Percentiles rank a stretch among this genome's conserved stretches.
Evolutionary conservation across 2,113 vertebrate genomes (phyloP).

Genomic region (Pomatostomus ruficeps): DNA sequence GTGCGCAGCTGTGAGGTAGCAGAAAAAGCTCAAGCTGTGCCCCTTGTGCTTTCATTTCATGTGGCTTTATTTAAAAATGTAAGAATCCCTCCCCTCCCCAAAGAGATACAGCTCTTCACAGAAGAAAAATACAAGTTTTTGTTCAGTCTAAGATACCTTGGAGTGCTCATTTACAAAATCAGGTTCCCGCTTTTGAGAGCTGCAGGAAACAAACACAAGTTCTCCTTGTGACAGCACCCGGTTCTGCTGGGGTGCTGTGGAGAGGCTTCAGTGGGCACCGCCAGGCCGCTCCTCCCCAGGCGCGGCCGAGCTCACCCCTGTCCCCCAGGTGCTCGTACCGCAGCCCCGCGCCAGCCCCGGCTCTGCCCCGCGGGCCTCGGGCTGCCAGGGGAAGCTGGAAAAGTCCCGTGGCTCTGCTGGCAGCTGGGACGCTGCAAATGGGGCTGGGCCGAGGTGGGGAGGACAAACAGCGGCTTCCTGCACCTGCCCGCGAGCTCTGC

Average conservation of each 20-base stretch:
- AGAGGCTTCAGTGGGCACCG: too few relatives aligned
- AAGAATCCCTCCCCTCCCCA: background rate
- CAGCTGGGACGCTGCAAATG: background rate
- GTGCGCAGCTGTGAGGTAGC: background rate
- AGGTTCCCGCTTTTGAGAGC: background rate
- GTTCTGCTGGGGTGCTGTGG: background rate
- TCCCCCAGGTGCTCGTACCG: fast-evolving
- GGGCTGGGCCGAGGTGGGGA: background rate
- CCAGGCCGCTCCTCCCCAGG: too few relatives aligned
- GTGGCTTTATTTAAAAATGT: slow-evolving; percentile 14
- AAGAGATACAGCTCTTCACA: slow-evolving; percentile 45
- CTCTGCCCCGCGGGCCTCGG: background rate
- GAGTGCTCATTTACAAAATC: background rate
- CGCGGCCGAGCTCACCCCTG: too few relatives aligned
- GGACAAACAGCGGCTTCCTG: background rate
- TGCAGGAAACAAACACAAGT: background rate
- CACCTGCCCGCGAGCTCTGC: background rate
- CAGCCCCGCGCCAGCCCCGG: background rate
- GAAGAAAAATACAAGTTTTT: slow-evolving; percentile 51
- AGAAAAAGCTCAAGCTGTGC: background rate
- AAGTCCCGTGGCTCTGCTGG: background rate
- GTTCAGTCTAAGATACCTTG: background rate
- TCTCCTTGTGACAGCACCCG: fast-evolving
- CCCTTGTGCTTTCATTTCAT: background rate
- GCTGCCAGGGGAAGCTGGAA: background rate